Evolutionary conservation across 2,888 invertebrate species (phyloP), one percentile per base, ranked within the genome.

Genomic region (Drosophila nigricruria): DNA sequence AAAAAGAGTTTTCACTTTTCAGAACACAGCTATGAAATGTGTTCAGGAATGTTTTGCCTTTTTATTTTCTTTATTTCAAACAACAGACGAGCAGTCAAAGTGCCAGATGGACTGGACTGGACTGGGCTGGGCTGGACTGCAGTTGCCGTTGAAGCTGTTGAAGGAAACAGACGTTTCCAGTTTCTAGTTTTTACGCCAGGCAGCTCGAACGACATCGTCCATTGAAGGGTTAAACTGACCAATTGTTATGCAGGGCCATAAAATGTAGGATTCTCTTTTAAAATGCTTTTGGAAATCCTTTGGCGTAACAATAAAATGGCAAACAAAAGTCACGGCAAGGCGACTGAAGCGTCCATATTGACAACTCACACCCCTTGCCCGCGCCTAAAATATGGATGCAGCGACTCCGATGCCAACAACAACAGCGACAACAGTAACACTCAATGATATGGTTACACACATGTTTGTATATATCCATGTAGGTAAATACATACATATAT

Each of bases 161-260:
- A 54, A 45, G 57, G 18, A 36, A 56, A 52, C 52, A 71, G 23
- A 72, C 36, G 47, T 61, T 59, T 56, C 47, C 36, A 56, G 63
- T 73, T 68, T 58, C 27, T 40, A 20, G 53, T 56, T 61, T 80
- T 73, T 77, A 73, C 70, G 70, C 58, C 67, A 69, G 54, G 76
- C 45, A 34, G 30, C 18, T 38, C 32, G 66, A 57, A 38, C 66
- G 63, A 63, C 66, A 65, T 62, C 74, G 70, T 73, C 75, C 77
- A 75, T 76, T 80, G 87, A 87, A 87, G 87, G 87, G 87, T 87
- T 87, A 87, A 87, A 72, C 85, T 87, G 85, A 75, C 85, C 89
- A 87, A 82, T 82, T 82, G 85, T 79, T 70, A 73, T 79, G 76
- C 62, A 61, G 70, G 70, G 82, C 66, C 85, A 76, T 89, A 87